Base-by-base conservation (phyloP, 2,113 vertebrate species). In the Myrmophylax atrothorax region DNA sequence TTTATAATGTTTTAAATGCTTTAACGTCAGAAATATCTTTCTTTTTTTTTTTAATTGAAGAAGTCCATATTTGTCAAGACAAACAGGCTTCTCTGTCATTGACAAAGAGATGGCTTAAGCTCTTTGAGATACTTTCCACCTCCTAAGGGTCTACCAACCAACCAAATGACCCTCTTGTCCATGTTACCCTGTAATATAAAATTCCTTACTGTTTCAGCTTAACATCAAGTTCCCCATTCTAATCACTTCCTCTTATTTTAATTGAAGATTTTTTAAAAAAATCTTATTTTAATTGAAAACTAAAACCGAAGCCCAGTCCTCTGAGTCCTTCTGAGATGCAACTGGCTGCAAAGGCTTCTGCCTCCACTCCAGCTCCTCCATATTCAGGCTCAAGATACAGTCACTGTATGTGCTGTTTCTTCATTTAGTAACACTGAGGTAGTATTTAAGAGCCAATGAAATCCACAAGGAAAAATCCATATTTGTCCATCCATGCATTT, bases 401-500 rank as follows among this genome's bases (percentile, higher is more conserved):
- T 82, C 38, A 68, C 33, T 52, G 5, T 55, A 64, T 60, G 19
- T 16, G 26, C 28, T 72, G 13, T 52, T 76, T 55, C 49, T 82
- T 78, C 3, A 3, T 67, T 89, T 49, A 87, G 14, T 67, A 53
- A 53, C 20, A 53, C 3, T 11, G 28, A 91, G 46, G 69, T 47
- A 66, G 19, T 68, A 83, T 49, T 69, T 52, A 76, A 83, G 13
- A 94, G 63, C 52, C 88, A 95, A 92, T 94, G 95, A 92, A 97
- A 89, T 93, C 50, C 79, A 85, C 90, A 96, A 89, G 23, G 20
- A 93, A 46, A 93, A 94, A 92, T 95, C 66, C 31, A 40, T 94
- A 78, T 95, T 93, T 96, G 72, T 94, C 96, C 88, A 94, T 96
- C 93, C 92, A 80, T 93, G 81, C 72, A 91, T 95, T 95, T 92